phyloP scores from a whole-genome alignment of 2,888 invertebrate species.

The Aromia moschata region DNA sequence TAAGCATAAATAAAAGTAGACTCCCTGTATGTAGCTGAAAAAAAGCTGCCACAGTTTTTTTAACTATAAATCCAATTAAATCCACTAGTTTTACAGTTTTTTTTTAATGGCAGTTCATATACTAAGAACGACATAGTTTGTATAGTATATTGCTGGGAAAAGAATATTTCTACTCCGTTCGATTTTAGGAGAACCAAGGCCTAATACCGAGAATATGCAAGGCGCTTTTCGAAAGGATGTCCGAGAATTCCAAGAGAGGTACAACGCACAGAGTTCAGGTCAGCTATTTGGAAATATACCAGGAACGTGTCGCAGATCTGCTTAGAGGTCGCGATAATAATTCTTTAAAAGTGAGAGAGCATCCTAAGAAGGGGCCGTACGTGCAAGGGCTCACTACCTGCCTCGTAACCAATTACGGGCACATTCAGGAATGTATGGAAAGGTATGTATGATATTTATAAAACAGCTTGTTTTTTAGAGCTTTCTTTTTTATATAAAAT shows the following conservation, averaged over 20 bases:
- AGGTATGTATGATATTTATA: no score
- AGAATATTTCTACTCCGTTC: no score
- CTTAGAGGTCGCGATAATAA: slow-evolving; percentile 62
- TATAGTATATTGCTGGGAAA: no score
- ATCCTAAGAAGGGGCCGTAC: slow-evolving; percentile 80
- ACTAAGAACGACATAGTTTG: no score
- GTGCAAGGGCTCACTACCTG: slow-evolving; percentile 89
- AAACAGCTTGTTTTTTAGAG: no score
- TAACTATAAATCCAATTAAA: no score
- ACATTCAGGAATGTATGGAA: slow-evolving; percentile 76
- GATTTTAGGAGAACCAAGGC: slow-evolving; percentile 80
- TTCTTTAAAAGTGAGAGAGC: slow-evolving; percentile 75
- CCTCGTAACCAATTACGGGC: slow-evolving; percentile 85
- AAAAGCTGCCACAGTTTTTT: no score
- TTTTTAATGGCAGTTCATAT: no score
- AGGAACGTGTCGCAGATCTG: slow-evolving; percentile 77
- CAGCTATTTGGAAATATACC: slow-evolving; percentile 72
- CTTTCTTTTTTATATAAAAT: no score
- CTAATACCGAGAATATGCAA: slow-evolving; percentile 88
- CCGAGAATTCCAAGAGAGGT: slow-evolving; percentile 81
- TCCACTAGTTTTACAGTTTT: no score
- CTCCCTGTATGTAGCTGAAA: no score
- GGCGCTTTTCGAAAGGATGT: slow-evolving; percentile 82
- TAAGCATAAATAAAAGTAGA: no score
- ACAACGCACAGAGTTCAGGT: slow-evolving; percentile 88